Conservation (phyloP, 2,797 vertebrate genomes). For the Monodelphis domestica region DNA sequence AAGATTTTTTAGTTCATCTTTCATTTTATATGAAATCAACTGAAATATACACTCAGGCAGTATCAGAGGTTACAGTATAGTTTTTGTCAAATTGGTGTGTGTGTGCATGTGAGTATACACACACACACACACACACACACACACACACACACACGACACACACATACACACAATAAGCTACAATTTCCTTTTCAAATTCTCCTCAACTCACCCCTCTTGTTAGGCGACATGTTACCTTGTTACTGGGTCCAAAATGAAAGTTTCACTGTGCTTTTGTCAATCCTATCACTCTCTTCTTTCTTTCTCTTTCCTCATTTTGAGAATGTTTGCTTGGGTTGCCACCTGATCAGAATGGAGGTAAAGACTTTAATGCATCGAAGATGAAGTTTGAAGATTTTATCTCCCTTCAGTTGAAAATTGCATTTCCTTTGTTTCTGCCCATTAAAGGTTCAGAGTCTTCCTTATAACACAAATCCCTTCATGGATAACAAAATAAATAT, state of each 20-base stretch:
- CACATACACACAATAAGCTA: no score
- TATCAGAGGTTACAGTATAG: no score
- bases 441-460: not conserved
- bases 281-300: not conserved
- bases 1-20: conserved; percentile 6
- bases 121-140: no score
- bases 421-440: not conserved
- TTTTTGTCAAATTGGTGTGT: conserved; percentile 11
- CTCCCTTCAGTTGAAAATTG: not conserved
- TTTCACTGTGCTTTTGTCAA: not conserved
- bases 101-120: not conserved
- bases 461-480: not conserved
- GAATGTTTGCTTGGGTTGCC: not conserved
- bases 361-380: not conserved
- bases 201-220: not conserved
- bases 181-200: not conserved
- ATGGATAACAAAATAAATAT: not conserved
- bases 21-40: not conserved
- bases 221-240: not conserved
- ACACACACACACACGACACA: no score
- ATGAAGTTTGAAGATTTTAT: not conserved
- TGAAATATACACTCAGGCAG: not conserved
- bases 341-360: not conserved
- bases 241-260: not conserved
- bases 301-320: not conserved